phyloP scores from a whole-genome alignment of 2,888 invertebrate species.

The Drosophila aldrichi region DNA sequence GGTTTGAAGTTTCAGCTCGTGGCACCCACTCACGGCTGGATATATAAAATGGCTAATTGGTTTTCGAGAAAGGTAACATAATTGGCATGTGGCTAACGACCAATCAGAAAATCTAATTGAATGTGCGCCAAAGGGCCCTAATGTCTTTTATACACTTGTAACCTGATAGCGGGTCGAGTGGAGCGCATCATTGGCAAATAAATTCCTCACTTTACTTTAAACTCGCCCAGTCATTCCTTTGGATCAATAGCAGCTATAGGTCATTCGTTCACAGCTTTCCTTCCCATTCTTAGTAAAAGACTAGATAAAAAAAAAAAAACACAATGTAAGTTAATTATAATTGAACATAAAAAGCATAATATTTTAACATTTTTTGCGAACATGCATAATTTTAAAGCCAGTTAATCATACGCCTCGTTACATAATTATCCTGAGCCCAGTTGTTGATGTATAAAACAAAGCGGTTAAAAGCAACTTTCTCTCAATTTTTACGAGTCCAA shows the following conservation, averaged over 20 bases:
- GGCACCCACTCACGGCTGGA: conserved; percentile 39
- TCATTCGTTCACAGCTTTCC: not conserved
- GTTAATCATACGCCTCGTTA: conserved; percentile 25
- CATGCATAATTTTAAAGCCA: conserved; percentile 15
- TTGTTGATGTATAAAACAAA: not conserved
- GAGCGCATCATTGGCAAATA: conserved; percentile 14
- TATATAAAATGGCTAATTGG: conserved; percentile 71
- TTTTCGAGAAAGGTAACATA: conserved; percentile 68
- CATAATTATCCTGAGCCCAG: conserved; percentile 6
- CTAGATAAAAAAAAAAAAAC: not conserved
- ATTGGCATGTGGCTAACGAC: conserved; percentile 66
- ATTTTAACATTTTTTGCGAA: not conserved
- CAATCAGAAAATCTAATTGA: conserved; percentile 64
- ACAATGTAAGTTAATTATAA: conserved; percentile 3
- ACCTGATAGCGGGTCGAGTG: conserved; percentile 3
- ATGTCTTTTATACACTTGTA: conserved; percentile 22
- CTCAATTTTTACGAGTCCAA: conserved; percentile 24
- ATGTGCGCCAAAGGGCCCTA: conserved; percentile 47
- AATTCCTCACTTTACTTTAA: conserved; percentile 1
- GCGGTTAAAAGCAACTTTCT: not conserved
- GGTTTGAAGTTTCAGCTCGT: conserved; percentile 63
- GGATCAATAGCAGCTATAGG: not conserved
- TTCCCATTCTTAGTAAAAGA: too few species aligned
- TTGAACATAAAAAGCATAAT: not conserved
- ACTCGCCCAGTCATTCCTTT: not conserved